Percentiles rank a stretch among this genome's conserved stretches.
phyloP scores from a whole-genome alignment of 2,797 vertebrate genomes.

The Mustela erminea region DNA sequence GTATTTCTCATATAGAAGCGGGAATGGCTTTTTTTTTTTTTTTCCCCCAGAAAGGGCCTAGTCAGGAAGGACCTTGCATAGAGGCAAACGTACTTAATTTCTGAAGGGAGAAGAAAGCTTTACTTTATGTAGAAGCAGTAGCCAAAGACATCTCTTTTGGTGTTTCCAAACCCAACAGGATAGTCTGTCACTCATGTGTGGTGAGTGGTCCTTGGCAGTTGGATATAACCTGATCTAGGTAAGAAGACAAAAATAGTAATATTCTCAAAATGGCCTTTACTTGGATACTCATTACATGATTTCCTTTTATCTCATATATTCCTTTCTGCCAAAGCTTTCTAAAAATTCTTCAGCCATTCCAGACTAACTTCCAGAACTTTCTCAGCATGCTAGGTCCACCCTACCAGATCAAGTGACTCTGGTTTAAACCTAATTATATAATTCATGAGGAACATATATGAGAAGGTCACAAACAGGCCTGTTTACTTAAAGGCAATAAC shows the following conservation, averaged over 20 bases:
- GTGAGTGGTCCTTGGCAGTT: background rate
- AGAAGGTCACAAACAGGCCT: background rate
- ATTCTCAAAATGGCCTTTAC: background rate
- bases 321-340: background rate
- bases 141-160: background rate
- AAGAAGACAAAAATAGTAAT: background rate
- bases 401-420: background rate
- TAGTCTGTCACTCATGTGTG: background rate
- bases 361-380: background rate
- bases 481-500: background rate
- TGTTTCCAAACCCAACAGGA: background rate
- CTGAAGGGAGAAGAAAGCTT: background rate
- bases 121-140: background rate
- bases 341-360: background rate
- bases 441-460: background rate
- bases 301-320: background rate
- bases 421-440: background rate
- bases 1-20: background rate
- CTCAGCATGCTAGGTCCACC: background rate
- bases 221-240: background rate
- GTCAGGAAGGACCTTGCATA: background rate
- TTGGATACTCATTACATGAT: no score
- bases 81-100: background rate
- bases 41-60: background rate
- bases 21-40: background rate